Evolutionary conservation across 2,888 invertebrate species (phyloP).

Genomic region (Mimachlamys varia): DNA sequence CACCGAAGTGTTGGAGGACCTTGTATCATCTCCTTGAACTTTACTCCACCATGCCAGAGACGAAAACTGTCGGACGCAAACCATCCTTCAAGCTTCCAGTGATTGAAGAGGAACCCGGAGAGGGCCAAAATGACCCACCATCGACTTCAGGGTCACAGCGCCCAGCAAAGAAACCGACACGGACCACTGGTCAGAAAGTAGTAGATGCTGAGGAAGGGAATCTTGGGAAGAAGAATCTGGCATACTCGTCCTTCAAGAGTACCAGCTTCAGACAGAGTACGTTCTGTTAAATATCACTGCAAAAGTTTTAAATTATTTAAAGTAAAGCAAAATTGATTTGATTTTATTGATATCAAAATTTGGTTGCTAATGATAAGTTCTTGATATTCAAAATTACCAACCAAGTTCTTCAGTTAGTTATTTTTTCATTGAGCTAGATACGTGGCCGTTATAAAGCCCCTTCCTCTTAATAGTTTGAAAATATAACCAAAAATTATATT

Average conservation of each 20-base stretch:
- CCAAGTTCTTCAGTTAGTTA: no score
- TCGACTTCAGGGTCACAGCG: conserved; percentile 53
- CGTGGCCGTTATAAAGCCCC: no score
- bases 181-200: conserved; percentile 39
- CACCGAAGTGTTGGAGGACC: conserved; percentile 96
- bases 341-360: no score
- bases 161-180: conserved; percentile 13
- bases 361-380: no score
- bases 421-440: no score
- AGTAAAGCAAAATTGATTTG: no score
- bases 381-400: no score
- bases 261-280: conserved; percentile 79
- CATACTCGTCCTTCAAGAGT: conserved; percentile 71
- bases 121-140: conserved; percentile 55
- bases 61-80: conserved; percentile 84
- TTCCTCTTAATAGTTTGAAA: no score
- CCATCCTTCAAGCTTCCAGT: conserved; percentile 70
- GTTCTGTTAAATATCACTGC: conserved; percentile 48
- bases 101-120: conserved; percentile 81
- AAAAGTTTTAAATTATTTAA: no score
- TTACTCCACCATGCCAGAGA: conserved; percentile 97
- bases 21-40: conserved; percentile 95
- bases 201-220: conserved; percentile 49
- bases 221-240: conserved; percentile 59
- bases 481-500: no score